Conservation (phyloP, 2,888 invertebrate species). For the Pelosia muscerda region DNA sequence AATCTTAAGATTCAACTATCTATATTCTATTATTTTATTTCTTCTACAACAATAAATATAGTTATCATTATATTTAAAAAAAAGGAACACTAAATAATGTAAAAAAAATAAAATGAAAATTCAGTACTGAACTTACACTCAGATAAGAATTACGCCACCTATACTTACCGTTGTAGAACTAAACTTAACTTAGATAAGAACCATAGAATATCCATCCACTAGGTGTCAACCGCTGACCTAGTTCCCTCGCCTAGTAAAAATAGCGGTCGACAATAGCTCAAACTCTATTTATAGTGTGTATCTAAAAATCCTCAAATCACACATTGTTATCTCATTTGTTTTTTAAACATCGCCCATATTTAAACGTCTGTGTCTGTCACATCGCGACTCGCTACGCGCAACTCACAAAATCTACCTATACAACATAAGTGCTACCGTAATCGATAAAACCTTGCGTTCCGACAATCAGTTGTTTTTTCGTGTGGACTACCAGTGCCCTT, state of each 20-base stretch:
- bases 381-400: conserved; percentile 64
- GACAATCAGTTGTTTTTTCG: conserved; percentile 68
- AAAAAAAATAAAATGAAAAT: neutral
- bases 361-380: conserved; percentile 43
- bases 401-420: conserved; percentile 63
- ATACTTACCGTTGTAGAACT: conserved; percentile 41
- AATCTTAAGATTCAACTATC: too few species aligned
- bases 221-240: conserved; percentile 79
- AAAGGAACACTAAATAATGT: neutral
- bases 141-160: conserved; percentile 54
- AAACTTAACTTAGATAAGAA: conserved; percentile 58
- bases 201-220: conserved; percentile 55
- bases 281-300: conserved; percentile 84
- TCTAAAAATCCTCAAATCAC: conserved; percentile 75
- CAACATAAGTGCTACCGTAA: conserved; percentile 54
- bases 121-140: neutral
- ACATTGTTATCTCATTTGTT: conserved; percentile 69
- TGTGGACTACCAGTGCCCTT: conserved; percentile 67
- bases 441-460: conserved; percentile 60
- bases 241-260: conserved; percentile 82
- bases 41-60: too few species aligned
- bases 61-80: neutral
- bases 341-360: conserved; percentile 52
- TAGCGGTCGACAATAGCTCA: conserved; percentile 84
- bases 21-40: too few species aligned